Evolutionary conservation across 2,888 invertebrate genomes (phyloP).

Genomic region (Rosalia funebris): DNA sequence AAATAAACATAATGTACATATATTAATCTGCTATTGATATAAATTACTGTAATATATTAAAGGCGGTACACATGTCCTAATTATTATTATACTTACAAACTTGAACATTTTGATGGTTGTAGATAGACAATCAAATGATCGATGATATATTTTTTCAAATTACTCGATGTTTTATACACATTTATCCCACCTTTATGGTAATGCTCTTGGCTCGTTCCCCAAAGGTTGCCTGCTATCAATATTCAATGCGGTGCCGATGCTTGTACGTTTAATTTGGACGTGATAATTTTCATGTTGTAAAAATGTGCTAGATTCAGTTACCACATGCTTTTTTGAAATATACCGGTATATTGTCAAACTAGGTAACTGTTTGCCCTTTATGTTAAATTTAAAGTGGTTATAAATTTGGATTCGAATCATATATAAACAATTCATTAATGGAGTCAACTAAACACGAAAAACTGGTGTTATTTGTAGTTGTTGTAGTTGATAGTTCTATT

Average conservation of each 20-base stretch:
- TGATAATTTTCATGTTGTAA: neutral
- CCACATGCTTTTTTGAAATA: no score
- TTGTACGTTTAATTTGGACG: neutral
- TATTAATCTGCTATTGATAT: neutral
- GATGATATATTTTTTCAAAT: neutral
- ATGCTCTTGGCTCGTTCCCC: neutral
- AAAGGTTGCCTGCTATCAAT: neutral
- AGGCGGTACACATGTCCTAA: no score
- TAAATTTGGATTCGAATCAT: no score
- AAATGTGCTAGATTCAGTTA: neutral
- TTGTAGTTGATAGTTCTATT: no score
- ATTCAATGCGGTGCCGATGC: neutral
- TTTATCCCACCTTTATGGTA: neutral
- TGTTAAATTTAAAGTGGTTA: no score
- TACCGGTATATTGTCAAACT: no score
- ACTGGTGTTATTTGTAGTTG: no score
- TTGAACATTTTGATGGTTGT: conserved; percentile 17
- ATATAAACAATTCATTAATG: no score
- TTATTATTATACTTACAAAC: conserved; percentile 17
- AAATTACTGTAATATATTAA: neutral
- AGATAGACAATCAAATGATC: neutral
- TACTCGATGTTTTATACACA: neutral
- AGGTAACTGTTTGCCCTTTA: no score
- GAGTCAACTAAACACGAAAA: no score
- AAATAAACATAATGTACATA: no score